Base-by-base conservation (phyloP, 2,888 invertebrate species). In the Drosophila mayaguana region DNA sequence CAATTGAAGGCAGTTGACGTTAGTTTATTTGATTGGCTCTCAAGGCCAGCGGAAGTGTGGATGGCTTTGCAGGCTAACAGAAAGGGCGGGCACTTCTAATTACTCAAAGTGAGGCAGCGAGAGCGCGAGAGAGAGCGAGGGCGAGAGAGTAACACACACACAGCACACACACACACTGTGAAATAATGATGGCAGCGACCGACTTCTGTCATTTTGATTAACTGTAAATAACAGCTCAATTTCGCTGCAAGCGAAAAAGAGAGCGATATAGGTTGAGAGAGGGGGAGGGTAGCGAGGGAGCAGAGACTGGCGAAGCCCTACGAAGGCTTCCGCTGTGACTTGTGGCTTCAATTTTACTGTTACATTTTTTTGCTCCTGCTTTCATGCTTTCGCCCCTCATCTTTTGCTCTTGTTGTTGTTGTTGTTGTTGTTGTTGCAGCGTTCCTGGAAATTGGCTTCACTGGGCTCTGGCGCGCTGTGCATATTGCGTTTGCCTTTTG, bases 1-100 rank as follows among this genome's bases (percentile, higher is more conserved):
- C 83, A 87, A 84, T 84, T 82, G 81, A 70, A 42, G 32, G 20
- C 63, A 60, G 64, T 69, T 64, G 63, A 57, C 57, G 77, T 67
- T 80, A 71, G 73, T 80, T 76, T 40, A 70, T 66, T 82, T 85
- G 88, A 91, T 91, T 91, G 83, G 63, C 78, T 71, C 80, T 83
- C 91, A 91, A 91, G 91, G 91, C 88, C 88, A 91, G 80, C 91
- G 91, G 91, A 91, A 88, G 81, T 84, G 68, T 67, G 62, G 62
- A 57, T 42, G 53, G 32, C 56, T 51, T 38, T 67, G 50, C 40
- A 61, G 25, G 14, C 14, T 12, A 43, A 11, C 18, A 11, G 11
- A 74, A 75, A 79, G 79, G 75, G 66, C 63, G 65, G 40, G 40
- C 61, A 46, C 48, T 63, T 78, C 77, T 78, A 78, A 78, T 79